Percentiles rank a stretch among this genome's conserved stretches.
These are phyloP conservation scores for Malurus melanocephalus DNA, from an alignment of 2,113 vertebrate genomes.

Conservation along the genomic window DNA sequence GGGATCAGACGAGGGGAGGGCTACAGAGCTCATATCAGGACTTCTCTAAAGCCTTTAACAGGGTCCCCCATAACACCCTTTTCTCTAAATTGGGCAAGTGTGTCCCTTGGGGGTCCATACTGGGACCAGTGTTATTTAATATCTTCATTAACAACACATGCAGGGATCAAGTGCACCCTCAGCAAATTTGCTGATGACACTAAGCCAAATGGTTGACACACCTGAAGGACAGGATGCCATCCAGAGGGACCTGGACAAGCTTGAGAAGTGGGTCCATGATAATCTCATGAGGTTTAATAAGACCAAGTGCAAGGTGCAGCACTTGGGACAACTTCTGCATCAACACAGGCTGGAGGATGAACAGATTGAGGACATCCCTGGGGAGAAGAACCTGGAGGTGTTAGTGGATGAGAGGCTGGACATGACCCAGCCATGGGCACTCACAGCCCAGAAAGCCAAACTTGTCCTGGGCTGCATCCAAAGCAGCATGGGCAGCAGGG, in stretches of 20 bases:
- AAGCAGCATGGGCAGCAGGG: background rate
- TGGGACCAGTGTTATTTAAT: background rate
- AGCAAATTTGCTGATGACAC: background rate
- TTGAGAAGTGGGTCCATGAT: background rate
- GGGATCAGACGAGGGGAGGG: background rate
- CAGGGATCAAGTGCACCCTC: background rate
- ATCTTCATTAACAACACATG: background rate
- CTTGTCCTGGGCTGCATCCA: background rate
- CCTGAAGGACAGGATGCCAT: background rate
- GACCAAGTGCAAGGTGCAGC: background rate
- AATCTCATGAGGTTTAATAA: background rate
- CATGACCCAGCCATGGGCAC: background rate
- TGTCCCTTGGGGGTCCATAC: background rate
- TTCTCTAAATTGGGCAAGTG: background rate
- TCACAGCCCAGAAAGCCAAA: background rate
- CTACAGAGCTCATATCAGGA: background rate
- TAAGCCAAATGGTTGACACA: background rate
- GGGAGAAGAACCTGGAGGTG: background rate
- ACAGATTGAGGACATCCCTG: background rate
- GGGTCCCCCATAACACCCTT: background rate
- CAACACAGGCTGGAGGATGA: background rate
- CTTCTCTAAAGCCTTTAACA: background rate
- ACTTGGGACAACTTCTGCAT: background rate
- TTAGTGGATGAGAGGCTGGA: background rate
- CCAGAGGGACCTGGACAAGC: background rate